A percentile compares a stretch with the other conserved stretches of the same genome.
These are phyloP conservation scores for Monomorium pharaonis DNA, from an alignment of 1,140 invertebrate species.

Conservation along the genomic window DNA sequence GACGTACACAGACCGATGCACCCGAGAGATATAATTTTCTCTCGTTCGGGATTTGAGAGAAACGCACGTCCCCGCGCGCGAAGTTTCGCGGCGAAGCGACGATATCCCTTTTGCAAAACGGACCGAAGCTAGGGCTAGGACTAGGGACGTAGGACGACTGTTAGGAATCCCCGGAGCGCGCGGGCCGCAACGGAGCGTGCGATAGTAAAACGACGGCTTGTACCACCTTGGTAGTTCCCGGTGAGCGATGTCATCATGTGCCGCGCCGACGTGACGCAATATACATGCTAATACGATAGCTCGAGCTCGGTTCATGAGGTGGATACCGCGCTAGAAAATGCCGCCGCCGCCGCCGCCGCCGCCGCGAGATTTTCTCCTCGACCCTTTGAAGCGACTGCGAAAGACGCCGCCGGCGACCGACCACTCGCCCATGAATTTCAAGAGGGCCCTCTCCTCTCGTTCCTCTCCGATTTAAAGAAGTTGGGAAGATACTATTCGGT, in stretches of 20 bases:
- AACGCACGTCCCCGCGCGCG: background rate
- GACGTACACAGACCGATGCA: background rate
- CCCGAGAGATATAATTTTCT: conserved; percentile 7
- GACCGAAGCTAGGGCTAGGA: background rate
- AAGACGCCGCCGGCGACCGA: conserved; percentile 12
- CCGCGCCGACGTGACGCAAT: conserved; percentile 75
- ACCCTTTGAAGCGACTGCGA: conserved; percentile 27
- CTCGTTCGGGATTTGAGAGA: background rate
- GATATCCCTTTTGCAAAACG: conserved; percentile 18
- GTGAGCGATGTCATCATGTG: conserved; percentile 62
- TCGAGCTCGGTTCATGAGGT: conserved; percentile 54
- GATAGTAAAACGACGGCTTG: conserved; percentile 45
- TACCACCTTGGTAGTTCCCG: conserved; percentile 54
- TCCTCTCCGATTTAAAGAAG: background rate
- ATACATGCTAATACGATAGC: conserved; percentile 77
- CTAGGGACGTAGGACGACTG: background rate
- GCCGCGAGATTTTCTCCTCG: conserved; percentile 48
- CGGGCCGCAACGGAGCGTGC: conserved; percentile 26
- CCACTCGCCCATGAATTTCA: conserved; percentile 41
- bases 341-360: too few species aligned
- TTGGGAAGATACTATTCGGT: background rate
- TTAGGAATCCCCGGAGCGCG: background rate
- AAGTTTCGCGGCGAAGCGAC: conserved; percentile 1
- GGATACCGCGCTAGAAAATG: conserved; percentile 60
- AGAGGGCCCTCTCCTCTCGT: background rate